A percentile compares a stretch with the other conserved stretches of the same genome.
Evolutionary conservation across 2,888 invertebrate species (phyloP).

Genomic region (Drosophila rubida): DNA sequence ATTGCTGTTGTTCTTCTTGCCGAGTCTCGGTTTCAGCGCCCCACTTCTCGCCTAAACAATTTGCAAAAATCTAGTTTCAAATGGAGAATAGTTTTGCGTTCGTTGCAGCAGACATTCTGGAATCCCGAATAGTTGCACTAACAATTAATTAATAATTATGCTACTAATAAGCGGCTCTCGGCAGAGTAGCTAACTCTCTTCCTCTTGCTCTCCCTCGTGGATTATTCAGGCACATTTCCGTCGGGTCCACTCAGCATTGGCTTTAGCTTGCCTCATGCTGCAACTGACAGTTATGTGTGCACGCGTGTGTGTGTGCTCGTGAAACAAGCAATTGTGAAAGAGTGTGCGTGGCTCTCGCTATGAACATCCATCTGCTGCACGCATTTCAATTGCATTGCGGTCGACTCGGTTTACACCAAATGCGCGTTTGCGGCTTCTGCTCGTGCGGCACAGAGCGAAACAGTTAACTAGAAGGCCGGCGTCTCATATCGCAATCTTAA

Average conservation of each 20-base stretch:
- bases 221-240: conserved; percentile 71
- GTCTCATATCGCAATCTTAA: background rate
- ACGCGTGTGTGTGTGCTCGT: conserved; percentile 4
- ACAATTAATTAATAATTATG: too few species aligned
- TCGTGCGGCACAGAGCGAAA: background rate
- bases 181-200: background rate
- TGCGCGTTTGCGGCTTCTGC: conserved; percentile 67
- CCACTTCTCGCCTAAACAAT: background rate
- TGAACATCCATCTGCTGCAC: conserved; percentile 29
- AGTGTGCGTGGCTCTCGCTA: background rate
- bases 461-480: conserved; percentile 3
- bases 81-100: too few species aligned
- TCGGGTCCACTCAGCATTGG: conserved; percentile 22
- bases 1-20: conserved; percentile 44
- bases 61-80: conserved; percentile 28
- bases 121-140: conserved; percentile 10
- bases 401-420: conserved; percentile 70
- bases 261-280: conserved; percentile 38
- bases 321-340: background rate
- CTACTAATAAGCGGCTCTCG: conserved; percentile 51
- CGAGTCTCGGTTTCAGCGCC: conserved; percentile 25
- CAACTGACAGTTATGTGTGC: conserved; percentile 49
- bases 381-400: conserved; percentile 76
- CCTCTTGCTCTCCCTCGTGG: conserved; percentile 30
- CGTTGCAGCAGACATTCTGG: too few species aligned